A percentile compares a stretch with the other conserved stretches of the same genome.
These are phyloP conservation scores for Rhagologus leucostigma DNA, from an alignment of 2,113 vertebrate species.

Conservation along the genomic window DNA sequence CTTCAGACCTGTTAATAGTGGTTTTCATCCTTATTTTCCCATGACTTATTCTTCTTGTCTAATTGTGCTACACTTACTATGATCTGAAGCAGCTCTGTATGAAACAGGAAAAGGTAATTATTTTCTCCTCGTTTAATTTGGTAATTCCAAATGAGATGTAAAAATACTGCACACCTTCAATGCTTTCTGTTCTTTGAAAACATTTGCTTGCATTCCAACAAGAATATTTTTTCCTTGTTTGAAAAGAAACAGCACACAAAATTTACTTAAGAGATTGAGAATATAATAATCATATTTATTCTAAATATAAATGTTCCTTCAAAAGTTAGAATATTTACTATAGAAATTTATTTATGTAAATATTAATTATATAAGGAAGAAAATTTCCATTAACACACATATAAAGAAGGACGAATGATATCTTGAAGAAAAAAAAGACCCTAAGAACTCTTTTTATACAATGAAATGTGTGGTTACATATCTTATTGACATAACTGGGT, in stretches of 20 bases:
- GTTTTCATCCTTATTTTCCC: not conserved
- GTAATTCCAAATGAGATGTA: not conserved
- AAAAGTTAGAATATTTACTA: not conserved
- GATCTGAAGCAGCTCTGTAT: not conserved
- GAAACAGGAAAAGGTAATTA: not conserved
- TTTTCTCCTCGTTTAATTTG: not conserved
- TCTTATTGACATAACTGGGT: not conserved
- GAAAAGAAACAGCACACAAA: not conserved
- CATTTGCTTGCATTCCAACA: not conserved
- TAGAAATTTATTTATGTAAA: not conserved
- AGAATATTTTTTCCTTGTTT: not conserved
- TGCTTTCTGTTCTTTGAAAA: not conserved
- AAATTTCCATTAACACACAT: not conserved
- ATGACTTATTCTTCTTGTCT: not conserved
- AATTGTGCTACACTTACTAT: not conserved
- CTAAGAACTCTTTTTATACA: not conserved
- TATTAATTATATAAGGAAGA: not conserved
- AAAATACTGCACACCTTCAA: not conserved
- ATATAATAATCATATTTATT: not conserved
- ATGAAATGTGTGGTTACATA: not conserved
- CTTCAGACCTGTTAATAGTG: not conserved
- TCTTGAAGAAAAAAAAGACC: not conserved
- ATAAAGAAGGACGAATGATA: not conserved
- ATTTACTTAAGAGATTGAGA: not conserved
- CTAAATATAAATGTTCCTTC: not conserved